Percentiles rank a stretch among this genome's conserved stretches.
These are phyloP conservation scores for Anser brachyrhynchus DNA, from an alignment of 2,113 vertebrate species.

Conservation along the genomic window DNA sequence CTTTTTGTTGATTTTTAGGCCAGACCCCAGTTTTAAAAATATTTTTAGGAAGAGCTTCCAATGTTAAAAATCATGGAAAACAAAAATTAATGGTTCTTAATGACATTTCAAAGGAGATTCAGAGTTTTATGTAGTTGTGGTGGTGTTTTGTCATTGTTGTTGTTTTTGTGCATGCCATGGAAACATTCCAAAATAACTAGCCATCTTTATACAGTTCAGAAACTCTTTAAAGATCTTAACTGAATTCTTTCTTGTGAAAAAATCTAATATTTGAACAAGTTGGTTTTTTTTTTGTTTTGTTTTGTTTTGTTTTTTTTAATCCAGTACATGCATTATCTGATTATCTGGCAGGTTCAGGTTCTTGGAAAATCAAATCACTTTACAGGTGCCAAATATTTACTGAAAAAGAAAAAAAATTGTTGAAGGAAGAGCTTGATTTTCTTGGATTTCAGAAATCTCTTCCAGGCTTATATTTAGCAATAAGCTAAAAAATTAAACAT, in stretches of 20 bases:
- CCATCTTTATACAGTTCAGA: not conserved
- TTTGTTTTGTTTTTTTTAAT: not conserved
- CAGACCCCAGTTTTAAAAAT: not conserved
- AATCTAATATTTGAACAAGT: not conserved
- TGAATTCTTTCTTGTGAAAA: not conserved
- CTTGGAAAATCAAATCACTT: not conserved
- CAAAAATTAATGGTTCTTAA: not conserved
- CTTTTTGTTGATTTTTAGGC: not conserved
- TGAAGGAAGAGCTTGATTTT: not conserved
- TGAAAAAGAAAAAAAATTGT: not conserved
- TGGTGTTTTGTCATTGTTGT: not conserved
- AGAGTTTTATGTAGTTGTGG: rapidly evolving
- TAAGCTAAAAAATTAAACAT: not conserved
- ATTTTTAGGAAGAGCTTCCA: not conserved
- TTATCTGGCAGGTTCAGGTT: not conserved
- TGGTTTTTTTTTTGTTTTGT: not conserved
- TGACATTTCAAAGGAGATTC: not conserved
- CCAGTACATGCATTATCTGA: not conserved
- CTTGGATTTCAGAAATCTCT: not conserved
- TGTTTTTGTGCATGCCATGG: not conserved
- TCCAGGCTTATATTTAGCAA: not conserved
- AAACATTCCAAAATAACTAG: not conserved
- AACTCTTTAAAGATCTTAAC: not conserved
- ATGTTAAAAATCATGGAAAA: not conserved
- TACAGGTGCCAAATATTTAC: not conserved